phyloP scores from a whole-genome alignment of 2,888 invertebrate genomes.

The Synergus umbraculus region DNA sequence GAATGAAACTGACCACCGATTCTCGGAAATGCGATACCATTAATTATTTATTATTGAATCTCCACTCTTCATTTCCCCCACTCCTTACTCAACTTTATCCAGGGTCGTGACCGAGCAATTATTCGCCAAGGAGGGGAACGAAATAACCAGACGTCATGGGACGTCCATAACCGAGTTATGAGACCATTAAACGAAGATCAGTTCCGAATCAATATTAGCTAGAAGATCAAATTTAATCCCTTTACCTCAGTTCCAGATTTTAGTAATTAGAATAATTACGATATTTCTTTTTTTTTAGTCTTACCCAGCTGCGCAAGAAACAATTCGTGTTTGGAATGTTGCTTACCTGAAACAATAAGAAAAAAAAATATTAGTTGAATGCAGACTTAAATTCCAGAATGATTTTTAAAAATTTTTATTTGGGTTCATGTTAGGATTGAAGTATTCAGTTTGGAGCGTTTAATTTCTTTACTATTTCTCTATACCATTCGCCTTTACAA shows the following conservation, averaged over 20 bases:
- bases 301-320: neutral
- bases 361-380: slow-evolving; percentile 36
- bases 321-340: neutral
- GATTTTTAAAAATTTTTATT: too few relatives aligned
- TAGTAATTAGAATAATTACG: neutral
- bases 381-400: too few relatives aligned
- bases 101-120: slow-evolving; percentile 24
- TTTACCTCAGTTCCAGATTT: too few relatives aligned
- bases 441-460: too few relatives aligned
- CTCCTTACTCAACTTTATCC: neutral
- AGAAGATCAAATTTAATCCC: too few relatives aligned
- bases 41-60: slow-evolving; percentile 42
- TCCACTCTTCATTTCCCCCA: neutral
- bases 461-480: too few relatives aligned
- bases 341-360: slow-evolving; percentile 69
- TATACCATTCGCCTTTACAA: too few relatives aligned
- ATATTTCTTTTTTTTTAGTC: neutral
- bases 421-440: too few relatives aligned
- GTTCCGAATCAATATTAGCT: neutral
- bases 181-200: slow-evolving; percentile 2
- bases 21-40: slow-evolving; percentile 40
- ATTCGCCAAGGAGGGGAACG: slow-evolving; percentile 15
- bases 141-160: slow-evolving; percentile 15
- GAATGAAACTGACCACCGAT: slow-evolving; percentile 45
- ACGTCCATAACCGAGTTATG: slow-evolving; percentile 24